phyloP scores from a whole-genome alignment of 2,888 invertebrate species.

The Tipula confusa region DNA sequence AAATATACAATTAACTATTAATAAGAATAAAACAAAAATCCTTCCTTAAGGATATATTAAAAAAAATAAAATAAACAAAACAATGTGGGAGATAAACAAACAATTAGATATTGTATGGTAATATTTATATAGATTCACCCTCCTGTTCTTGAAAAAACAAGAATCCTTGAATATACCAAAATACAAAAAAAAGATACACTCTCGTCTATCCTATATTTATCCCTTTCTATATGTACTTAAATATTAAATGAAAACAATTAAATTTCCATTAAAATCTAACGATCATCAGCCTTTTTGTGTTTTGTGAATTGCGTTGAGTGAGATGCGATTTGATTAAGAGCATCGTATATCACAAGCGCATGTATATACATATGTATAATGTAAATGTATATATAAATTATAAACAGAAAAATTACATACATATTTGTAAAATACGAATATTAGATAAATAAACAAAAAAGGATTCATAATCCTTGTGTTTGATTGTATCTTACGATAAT shows the following conservation, averaged over 20 bases:
- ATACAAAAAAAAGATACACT: background rate
- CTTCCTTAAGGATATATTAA: background rate
- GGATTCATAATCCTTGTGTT: background rate
- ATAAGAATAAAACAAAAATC: background rate
- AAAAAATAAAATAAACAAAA: background rate
- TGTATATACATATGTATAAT: too few species aligned
- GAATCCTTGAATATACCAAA: background rate
- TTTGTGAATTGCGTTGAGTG: background rate
- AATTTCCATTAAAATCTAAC: background rate
- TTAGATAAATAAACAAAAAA: background rate
- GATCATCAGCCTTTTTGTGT: background rate
- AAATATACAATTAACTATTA: background rate
- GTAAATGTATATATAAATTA: too few species aligned
- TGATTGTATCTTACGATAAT: background rate
- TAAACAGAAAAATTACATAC: background rate
- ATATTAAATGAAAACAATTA: background rate
- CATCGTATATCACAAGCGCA: background rate
- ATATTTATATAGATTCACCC: background rate
- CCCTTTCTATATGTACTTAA: background rate
- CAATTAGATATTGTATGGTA: background rate
- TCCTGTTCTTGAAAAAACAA: background rate
- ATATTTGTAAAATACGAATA: background rate
- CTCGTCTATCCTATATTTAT: background rate
- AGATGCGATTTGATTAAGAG: background rate
- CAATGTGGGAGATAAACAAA: conserved; percentile 25